Percentiles rank a stretch among this genome's conserved stretches.
These are phyloP conservation scores for Pemphigus obesinymphae DNA, from an alignment of 1,140 invertebrate genomes.

Conservation along the genomic window DNA sequence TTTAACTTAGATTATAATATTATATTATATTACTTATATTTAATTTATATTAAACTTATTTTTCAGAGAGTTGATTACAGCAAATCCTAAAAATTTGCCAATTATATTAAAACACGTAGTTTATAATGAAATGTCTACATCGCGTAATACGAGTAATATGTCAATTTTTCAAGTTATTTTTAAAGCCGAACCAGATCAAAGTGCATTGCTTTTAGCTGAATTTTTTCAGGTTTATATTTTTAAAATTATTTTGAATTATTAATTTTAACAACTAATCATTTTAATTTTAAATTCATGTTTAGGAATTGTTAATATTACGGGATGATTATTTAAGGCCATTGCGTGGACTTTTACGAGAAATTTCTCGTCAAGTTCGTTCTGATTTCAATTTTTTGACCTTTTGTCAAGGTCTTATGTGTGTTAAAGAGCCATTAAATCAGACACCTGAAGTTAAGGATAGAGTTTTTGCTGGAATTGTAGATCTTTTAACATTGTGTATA, in stretches of 20 bases:
- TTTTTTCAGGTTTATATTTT: slow-evolving; percentile 60
- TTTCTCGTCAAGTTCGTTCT: slow-evolving; percentile 67
- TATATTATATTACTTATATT: no score
- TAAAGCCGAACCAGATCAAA: slow-evolving; percentile 69
- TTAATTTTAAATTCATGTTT: slow-evolving; percentile 44
- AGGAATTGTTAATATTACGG: slow-evolving; percentile 79
- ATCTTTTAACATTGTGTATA: slow-evolving; percentile 80
- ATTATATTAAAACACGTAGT: slow-evolving; percentile 88
- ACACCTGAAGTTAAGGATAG: slow-evolving; percentile 71
- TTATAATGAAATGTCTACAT: slow-evolving; percentile 89
- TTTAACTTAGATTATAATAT: no score
- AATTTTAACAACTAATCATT: not conserved
- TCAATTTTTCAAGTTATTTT: slow-evolving; percentile 79
- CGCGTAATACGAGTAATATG: slow-evolving; percentile 92
- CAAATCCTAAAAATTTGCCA: slow-evolving; percentile 74
- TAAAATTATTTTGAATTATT: slow-evolving; percentile 28
- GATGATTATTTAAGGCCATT: slow-evolving; percentile 87
- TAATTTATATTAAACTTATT: slow-evolving; percentile 40
- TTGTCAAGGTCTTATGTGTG: slow-evolving; percentile 64
- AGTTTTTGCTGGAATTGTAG: slow-evolving; percentile 75
- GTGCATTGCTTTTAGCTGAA: slow-evolving; percentile 73
- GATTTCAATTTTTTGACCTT: slow-evolving; percentile 72
- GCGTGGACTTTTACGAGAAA: slow-evolving; percentile 77
- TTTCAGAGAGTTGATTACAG: slow-evolving; percentile 67
- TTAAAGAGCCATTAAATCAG: slow-evolving; percentile 55